Percentiles rank a stretch among this genome's conserved stretches.
These are phyloP conservation scores for Phymastichus coffea DNA, from an alignment of 1,140 invertebrate genomes.

Conservation along the genomic window DNA sequence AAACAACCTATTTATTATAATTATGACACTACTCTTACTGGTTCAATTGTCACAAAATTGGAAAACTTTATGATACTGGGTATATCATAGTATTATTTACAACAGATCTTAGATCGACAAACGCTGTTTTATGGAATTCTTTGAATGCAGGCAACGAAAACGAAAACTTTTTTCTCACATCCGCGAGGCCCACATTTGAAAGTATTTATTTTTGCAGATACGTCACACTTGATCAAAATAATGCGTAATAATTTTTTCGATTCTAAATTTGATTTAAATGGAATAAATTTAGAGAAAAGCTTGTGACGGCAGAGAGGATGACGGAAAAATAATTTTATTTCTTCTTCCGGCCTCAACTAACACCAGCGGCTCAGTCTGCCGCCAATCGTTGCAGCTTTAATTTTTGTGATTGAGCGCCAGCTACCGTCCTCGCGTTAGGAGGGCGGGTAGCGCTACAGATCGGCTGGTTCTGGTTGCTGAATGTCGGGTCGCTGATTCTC, in stretches of 20 bases:
- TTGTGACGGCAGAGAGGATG: too few relatives aligned
- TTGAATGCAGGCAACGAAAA: constrained; percentile 3
- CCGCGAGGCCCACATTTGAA: constrained; percentile 8
- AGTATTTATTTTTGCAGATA: constrained; percentile 34
- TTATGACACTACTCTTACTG: constrained; percentile 40
- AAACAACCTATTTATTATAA: constrained; percentile 43
- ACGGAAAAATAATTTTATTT: too few relatives aligned
- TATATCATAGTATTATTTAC: background rate
- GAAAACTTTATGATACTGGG: background rate
- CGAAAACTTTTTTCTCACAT: constrained; percentile 20
- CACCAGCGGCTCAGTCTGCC: too few relatives aligned
- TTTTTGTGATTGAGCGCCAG: too few relatives aligned
- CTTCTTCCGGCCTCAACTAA: too few relatives aligned
- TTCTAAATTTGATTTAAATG: constrained; percentile 31
- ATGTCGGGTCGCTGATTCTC: too few relatives aligned
- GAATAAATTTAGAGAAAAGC: constrained; percentile 20
- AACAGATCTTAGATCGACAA: background rate
- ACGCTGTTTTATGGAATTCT: constrained; percentile 5
- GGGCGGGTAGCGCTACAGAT: too few relatives aligned
- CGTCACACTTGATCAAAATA: too few relatives aligned
- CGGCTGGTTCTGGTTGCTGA: too few relatives aligned
- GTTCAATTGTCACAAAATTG: background rate
- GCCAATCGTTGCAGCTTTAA: too few relatives aligned
- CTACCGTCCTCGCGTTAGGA: too few relatives aligned
- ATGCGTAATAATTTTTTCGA: too few relatives aligned